Evolutionary conservation across 92 coral and sea anemone genomes (phyloP), one percentile per base, ranked within the genome.

Genomic region (Heteractis magnifica): DNA sequence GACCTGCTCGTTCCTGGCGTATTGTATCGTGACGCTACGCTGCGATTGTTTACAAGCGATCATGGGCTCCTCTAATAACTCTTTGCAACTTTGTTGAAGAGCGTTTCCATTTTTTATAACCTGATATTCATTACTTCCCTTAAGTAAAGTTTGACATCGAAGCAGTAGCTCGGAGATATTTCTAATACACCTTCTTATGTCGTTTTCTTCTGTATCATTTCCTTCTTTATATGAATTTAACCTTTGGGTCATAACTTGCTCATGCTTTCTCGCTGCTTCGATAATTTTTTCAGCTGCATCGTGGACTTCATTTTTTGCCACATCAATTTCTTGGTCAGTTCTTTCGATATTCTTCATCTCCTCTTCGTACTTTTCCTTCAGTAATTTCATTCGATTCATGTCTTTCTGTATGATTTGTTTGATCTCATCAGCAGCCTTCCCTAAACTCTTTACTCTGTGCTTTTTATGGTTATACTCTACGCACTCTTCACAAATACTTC

Each of bases 401-500:
- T 50, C 59, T 44, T 76, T 20, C 52, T 52, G 50, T 58, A 76
- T 49, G 18, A 14, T 10, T 8, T 49, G 13, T 76, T 76, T 49
- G 9, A 26, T 41, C 7, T 55, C 60, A 53, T 77, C 81, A 15
- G 49, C 65, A 6, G 26, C 49, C 15, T 77, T 70, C 49, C 34
- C 81, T 44, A 77, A 19, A 19, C 81, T 77, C 65, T 53, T 51
- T 19, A n/a, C 34, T 5, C 56, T 51, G 49, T 77, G 81, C 7
- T 15, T 16, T 65, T 50, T 19, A 20, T 77, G 81, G 8, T 2
- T 13, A 21, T 49, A 53, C 14, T 12, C 65, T 19, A 70, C 4
- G 44, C 81, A 77, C 44, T 77, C 56, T n/a, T 11, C 48, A 19
- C 81, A 77, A 52, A 77, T 52, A 21, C 49, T n/a, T 55, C 56